Evolutionary conservation across 2,113 vertebrate genomes (phyloP).

Genomic region (Acrocephalus kingi): DNA sequence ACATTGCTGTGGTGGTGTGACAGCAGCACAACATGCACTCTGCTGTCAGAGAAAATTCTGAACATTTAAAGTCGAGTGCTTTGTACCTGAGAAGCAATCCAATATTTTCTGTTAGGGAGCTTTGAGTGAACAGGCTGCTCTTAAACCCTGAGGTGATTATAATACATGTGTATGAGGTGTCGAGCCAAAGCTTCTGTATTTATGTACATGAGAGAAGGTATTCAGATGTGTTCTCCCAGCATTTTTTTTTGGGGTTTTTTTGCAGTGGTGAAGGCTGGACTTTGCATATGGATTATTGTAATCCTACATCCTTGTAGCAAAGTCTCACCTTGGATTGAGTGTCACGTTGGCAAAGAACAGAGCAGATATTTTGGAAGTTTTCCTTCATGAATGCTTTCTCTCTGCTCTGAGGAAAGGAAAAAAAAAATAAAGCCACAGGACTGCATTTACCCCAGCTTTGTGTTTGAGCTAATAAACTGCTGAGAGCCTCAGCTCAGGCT

Average conservation of each 20-base stretch:
- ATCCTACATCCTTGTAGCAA: background rate
- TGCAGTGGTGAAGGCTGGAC: background rate
- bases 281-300: conserved; percentile 8
- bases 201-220: background rate
- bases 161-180: background rate
- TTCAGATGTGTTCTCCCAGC: background rate
- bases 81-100: background rate
- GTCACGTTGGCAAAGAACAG: background rate
- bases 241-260: background rate
- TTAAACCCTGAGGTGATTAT: background rate
- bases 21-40: background rate
- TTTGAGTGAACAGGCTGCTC: background rate
- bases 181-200: background rate
- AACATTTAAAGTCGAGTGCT: background rate
- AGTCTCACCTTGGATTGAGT: background rate
- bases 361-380: conserved; percentile 6
- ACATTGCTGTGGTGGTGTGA: background rate
- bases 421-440: background rate
- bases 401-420: background rate
- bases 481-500: background rate
- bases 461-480: conserved; percentile 22
- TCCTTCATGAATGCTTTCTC: background rate
- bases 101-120: background rate
- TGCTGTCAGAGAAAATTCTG: background rate
- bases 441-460: conserved; percentile 9